Evolutionary conservation across 2,888 invertebrate species (phyloP), one percentile per base, ranked within the genome.

Genomic region (Enoplolaimus lenunculus): DNA sequence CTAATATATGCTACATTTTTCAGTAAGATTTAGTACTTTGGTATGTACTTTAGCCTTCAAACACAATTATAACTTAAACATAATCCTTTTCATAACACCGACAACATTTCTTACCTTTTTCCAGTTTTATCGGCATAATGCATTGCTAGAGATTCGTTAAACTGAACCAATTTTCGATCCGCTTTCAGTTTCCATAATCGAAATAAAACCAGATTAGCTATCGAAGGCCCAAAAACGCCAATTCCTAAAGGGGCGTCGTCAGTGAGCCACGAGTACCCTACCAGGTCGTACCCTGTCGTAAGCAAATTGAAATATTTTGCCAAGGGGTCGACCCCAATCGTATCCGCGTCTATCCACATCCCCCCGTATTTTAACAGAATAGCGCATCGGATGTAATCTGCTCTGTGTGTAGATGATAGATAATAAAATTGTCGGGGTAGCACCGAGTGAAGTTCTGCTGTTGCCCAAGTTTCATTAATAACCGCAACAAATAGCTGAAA

Each of bases 261-360:
- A 45, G 45, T 21, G 45, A 45, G 45, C 62, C 62, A 62, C n/a
- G 62, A 62, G 28, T 62, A 62, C 7, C 62, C 62, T 7, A 29
- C 28, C n/a, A 62, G 62, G 28, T 62, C 62, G 62, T 13, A 62
- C 7, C n/a, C 28, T 26, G 16, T n/a, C 7, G 45, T 21, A 13
- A 45, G 45, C 21, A 45, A 21, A 13, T 45, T 7, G 13, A 62
- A 62, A n/a, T 13, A 62, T 31, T 62, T 26, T 13, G 28, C 16
- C 7, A 62, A 7, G 7, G 62, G 62, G 7, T 62, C 13, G 31
- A 62, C 7, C 16, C 29, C 28, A 31, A 62, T 62, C 7, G 62
- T 62, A 31, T 62, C 62, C 7, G 62, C 62, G n/a, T 62, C 62
- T 7, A 62, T 62, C 62, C 62, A 62, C 62, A 62, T 62, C 29